Conservation (phyloP, 2,888 invertebrate genomes). For the Sipha maydis region DNA sequence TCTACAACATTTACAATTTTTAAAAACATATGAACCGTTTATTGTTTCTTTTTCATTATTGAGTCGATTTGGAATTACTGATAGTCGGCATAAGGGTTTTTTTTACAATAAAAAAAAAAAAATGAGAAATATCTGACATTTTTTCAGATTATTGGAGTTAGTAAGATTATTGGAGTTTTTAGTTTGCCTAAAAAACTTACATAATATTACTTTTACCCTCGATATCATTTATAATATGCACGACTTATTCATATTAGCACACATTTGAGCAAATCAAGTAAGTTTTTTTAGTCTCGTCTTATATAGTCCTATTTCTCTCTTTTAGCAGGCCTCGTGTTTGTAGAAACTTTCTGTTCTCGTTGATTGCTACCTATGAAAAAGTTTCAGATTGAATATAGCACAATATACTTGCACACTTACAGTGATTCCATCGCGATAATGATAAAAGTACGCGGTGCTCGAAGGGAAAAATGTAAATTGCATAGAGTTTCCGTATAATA, state of each 20-base stretch:
- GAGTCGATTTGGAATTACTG: constrained; percentile 21
- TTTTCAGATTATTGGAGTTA: no score
- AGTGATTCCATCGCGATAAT: not conserved
- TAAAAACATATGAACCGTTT: not conserved
- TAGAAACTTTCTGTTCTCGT: constrained; percentile 1
- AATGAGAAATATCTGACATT: constrained; percentile 12
- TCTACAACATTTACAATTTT: not conserved
- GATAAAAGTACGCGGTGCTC: not conserved
- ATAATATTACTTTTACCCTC: constrained; percentile 7
- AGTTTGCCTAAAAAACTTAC: constrained; percentile 8
- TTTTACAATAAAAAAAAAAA: not conserved
- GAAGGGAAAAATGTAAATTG: not conserved
- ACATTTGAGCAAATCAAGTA: constrained; percentile 1
- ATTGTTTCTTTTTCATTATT: constrained; percentile 21
- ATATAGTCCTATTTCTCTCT: not conserved
- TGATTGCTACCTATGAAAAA: constrained; percentile 8
- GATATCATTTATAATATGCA: not conserved
- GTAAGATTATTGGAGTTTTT: constrained; percentile 13
- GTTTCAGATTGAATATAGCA: constrained; percentile 31
- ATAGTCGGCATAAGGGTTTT: not conserved
- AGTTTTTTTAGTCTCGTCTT: constrained; percentile 10
- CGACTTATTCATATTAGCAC: constrained; percentile 18
- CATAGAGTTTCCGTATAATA: not conserved
- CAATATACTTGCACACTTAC: constrained; percentile 12
- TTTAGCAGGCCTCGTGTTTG: not conserved